These are phyloP conservation scores for Rhinichthys klamathensis DNA, from an alignment of 2,113 vertebrate genomes.

Conservation along the genomic window DNA sequence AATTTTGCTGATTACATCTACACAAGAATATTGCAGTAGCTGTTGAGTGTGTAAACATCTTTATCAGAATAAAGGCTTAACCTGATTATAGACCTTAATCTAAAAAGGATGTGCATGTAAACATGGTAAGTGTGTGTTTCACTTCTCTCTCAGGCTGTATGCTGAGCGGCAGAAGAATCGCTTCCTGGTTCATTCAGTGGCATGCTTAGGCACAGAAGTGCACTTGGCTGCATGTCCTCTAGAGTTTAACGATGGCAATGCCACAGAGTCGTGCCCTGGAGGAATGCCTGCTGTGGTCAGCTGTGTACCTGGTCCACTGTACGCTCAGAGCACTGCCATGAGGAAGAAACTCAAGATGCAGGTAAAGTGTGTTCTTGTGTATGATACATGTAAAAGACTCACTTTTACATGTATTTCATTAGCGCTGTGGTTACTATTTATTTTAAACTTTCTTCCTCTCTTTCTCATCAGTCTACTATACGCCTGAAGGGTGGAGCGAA, in stretches of 20 bases:
- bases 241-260: constrained; percentile 84
- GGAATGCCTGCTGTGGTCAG: constrained; percentile 86
- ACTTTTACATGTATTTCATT: no score
- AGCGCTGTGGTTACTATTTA: neutral
- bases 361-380: constrained; percentile 61
- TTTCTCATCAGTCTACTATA: constrained; percentile 71
- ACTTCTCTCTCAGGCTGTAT: constrained; percentile 78
- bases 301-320: constrained; percentile 85
- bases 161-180: constrained; percentile 81
- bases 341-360: constrained; percentile 80
- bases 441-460: neutral
- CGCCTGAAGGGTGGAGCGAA: constrained; percentile 88
- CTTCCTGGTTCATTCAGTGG: constrained; percentile 87
- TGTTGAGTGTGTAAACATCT: neutral
- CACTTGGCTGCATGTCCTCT: constrained; percentile 90
- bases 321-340: constrained; percentile 64
- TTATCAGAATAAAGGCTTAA: neutral
- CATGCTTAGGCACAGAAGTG: constrained; percentile 85
- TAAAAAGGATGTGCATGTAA: neutral
- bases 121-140: neutral
- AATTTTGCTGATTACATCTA: neutral
- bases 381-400: no score
- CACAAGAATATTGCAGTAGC: neutral
- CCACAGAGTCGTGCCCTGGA: constrained; percentile 71
- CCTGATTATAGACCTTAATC: neutral